These are phyloP conservation scores for Cephus cinctus DNA, from an alignment of 1,140 invertebrate species.

Conservation along the genomic window DNA sequence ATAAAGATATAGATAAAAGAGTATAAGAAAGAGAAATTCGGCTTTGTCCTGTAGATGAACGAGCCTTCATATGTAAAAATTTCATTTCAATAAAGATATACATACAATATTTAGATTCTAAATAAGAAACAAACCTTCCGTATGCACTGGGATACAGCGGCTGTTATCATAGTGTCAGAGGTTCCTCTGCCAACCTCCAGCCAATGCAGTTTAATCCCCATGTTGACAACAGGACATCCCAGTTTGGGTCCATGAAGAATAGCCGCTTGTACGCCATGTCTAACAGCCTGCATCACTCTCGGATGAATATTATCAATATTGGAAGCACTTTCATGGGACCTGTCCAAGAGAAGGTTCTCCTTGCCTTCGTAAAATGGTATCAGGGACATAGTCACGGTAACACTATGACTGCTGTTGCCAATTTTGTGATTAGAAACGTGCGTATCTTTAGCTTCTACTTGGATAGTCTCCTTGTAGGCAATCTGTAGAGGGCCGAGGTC, in stretches of 20 bases:
- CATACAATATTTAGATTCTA: background rate
- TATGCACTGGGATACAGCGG: slow-evolving; percentile 77
- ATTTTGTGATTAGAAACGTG: slow-evolving; percentile 68
- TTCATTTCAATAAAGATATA: too few species aligned
- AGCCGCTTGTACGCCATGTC: slow-evolving; percentile 64
- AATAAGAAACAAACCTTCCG: slow-evolving; percentile 65
- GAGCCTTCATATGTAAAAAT: too few species aligned
- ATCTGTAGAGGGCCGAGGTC: slow-evolving; percentile 94
- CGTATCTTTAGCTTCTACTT: slow-evolving; percentile 53
- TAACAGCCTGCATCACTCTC: slow-evolving; percentile 61
- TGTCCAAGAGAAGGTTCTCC: slow-evolving; percentile 62
- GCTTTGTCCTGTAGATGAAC: too few species aligned
- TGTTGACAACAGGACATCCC: slow-evolving; percentile 70
- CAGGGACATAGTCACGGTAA: slow-evolving; percentile 62
- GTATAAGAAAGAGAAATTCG: slow-evolving; percentile 7
- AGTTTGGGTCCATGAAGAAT: slow-evolving; percentile 71
- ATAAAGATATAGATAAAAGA: slow-evolving; percentile 1
- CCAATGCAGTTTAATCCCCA: slow-evolving; percentile 75
- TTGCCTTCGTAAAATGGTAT: slow-evolving; percentile 46
- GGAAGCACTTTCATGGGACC: slow-evolving; percentile 62
- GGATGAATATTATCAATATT: slow-evolving; percentile 64
- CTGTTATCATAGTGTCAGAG: slow-evolving; percentile 74
- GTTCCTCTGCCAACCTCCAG: slow-evolving; percentile 71
- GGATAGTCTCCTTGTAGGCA: slow-evolving; percentile 83
- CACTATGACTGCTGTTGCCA: slow-evolving; percentile 57